Evolutionary conservation across 2,888 invertebrate species (phyloP), one percentile per base, ranked within the genome.

Genomic region (Ariolimax columbianus): DNA sequence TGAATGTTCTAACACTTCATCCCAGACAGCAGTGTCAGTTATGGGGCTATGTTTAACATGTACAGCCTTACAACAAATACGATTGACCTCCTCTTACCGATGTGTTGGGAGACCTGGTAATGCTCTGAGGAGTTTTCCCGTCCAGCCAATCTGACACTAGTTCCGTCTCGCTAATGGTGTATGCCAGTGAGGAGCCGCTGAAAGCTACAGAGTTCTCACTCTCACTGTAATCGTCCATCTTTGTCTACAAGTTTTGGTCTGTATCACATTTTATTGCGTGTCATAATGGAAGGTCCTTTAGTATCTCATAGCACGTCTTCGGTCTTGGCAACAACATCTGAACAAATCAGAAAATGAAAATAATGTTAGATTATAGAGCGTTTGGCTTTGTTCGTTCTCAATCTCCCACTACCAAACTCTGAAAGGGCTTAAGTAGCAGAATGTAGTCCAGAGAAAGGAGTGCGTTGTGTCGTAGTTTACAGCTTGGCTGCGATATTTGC

Each of bases 121-220:
- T 75, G 36, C 75, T 75, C 23, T 51, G 55, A 9, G 83, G 83
- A 0, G 83, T 83, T 59, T 83, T 83, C 6, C 83, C 84, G 14
- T 84, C 43, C 63, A 84, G 47, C 84, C 84, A 84, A 17, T 77
- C 84, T 11, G 73, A 23, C 30, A 84, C 84, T 30, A 84, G 73
- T 36, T 84, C 84, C 1, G 40, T 59, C 38, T 84, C 84, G 47
- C 75, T 73, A 30, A 84, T 79, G 0, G 84, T 84, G n/a, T 84
- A 84, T 17, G 84, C 84, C 36, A 84, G 47, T 3, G 84, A 84
- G 19, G 84, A 79, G 59, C 70, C 73, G 14, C 68, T 78, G 78
- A 83, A 83, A 55, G 83, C 83, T 0, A 66, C 40, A 1, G 83
- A 77, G 17, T 40, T 38, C n/a, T 78, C 83, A 40, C 83, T 83